Percentiles rank a stretch among this genome's conserved stretches.
These are phyloP conservation scores for Scaptomyza hsui DNA, from an alignment of 1,140 invertebrate genomes.

Conservation along the genomic window DNA sequence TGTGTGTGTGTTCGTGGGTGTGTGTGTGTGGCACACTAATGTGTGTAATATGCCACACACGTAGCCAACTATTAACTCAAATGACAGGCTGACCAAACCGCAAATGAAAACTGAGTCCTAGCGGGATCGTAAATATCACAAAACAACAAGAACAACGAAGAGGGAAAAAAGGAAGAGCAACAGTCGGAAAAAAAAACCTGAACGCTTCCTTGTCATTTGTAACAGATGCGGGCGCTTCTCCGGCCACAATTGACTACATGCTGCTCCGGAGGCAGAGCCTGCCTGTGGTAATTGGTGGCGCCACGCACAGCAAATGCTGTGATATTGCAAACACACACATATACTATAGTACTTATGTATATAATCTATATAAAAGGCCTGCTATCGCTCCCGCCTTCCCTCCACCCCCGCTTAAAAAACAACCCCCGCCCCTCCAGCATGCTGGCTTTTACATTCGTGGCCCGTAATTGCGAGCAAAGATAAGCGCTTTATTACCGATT, in stretches of 20 bases:
- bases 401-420: too few species aligned
- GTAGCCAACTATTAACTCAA: constrained; percentile 78
- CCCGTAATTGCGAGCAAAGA: constrained; percentile 76
- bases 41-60: constrained; percentile 74
- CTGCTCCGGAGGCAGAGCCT: too few species aligned
- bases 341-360: constrained; percentile 4
- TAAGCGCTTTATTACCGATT: constrained; percentile 82
- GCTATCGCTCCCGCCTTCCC: constrained; percentile 2
- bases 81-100: constrained; percentile 21
- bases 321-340: constrained; percentile 8
- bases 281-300: constrained; percentile 41
- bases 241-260: constrained; percentile 68
- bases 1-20: constrained; percentile 16
- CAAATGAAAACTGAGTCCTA: constrained; percentile 27
- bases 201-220: constrained; percentile 68
- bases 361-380: constrained; percentile 15
- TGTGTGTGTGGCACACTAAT: constrained; percentile 47
- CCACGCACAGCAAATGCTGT: constrained; percentile 20
- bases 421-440: too few species aligned
- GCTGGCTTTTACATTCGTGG: constrained; percentile 21
- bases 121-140: constrained; percentile 43
- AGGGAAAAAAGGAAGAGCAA: constrained; percentile 12
- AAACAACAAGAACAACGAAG: too few species aligned
- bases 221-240: constrained; percentile 76
- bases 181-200: constrained; percentile 20